Base-by-base conservation (phyloP, 2,113 vertebrate genomes). In the Rhea pennata region DNA sequence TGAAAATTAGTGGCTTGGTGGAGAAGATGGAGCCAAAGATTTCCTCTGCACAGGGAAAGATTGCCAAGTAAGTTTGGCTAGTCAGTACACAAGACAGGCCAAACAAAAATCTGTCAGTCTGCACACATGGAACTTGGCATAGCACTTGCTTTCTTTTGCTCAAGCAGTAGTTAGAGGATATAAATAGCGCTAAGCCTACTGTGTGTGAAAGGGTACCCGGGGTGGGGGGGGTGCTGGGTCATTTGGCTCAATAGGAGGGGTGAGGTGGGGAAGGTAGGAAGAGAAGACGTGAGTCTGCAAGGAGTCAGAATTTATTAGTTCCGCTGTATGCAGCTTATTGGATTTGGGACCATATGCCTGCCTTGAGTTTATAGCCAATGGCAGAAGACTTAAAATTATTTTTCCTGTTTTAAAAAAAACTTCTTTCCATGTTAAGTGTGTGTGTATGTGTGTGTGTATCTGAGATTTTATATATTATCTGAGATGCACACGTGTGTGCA, bases 231-330 rank as follows among this genome's bases (percentile, higher is more conserved):
- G n/a, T 40, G 80, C 73, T 85, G 86, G 94, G 83, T 59, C 93
- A 54, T 3, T 70, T 77, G 74, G 61, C 69, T 88, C 2, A 0
- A 5, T 66, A 72, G 67, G 65, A 97, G 83, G 44, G 59, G 76
- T 71, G 91, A 51, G 81, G 24, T 66, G 76, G 81, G 86, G 78
- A 95, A 79, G 81, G 90, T 94, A 65, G 95, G 78, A 92, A 93
- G 84, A 73, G 87, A 70, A 93, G 87, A 66, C 71, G 19, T 12
- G 48, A 76, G 78, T 46, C 95, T 87, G 84, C 66, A 70, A 92
- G 84, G 92, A 88, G 46, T 88, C 15, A 5, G 84, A 84, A 96
- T 96, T 96, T 97, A 95, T 95, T 89, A 85, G 90, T 96, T 96
- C 94, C 54, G 50, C 84, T 95, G 67, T 26, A 67, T 36, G 89